phyloP scores from a whole-genome alignment of 2,113 vertebrate genomes.

The Lycocorax pyrrhopterus region DNA sequence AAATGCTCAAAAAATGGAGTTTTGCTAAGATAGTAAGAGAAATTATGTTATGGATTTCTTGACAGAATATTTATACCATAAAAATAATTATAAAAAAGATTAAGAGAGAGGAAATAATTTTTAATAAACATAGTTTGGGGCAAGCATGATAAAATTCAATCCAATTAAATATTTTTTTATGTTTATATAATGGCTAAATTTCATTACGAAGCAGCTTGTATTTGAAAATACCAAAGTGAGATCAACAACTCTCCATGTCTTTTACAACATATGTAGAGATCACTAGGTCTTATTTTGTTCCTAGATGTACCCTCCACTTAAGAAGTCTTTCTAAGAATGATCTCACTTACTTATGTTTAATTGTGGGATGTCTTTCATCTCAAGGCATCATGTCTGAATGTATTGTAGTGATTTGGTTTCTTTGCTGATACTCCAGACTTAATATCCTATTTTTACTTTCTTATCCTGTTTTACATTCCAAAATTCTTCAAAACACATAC shows the following conservation, averaged over 20 bases:
- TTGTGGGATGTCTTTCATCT: background rate
- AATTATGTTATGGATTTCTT: background rate
- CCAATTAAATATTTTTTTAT: background rate
- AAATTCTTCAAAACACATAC: background rate
- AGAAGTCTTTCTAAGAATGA: background rate
- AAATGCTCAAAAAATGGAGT: background rate
- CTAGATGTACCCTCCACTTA: background rate
- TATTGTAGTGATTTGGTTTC: background rate
- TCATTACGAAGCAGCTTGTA: background rate
- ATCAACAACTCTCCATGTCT: background rate
- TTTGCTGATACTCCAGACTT: background rate
- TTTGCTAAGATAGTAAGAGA: background rate
- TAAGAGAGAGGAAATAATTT: background rate
- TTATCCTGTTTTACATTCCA: background rate
- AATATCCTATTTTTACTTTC: background rate
- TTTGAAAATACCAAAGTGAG: background rate
- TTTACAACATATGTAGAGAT: background rate
- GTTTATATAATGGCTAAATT: background rate
- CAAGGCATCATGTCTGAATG: background rate
- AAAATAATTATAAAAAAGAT: background rate
- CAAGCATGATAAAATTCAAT: background rate
- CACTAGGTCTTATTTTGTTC: background rate
- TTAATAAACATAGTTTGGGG: background rate
- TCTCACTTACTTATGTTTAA: background rate
- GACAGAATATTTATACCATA: background rate